Percentiles rank a stretch among this genome's conserved stretches.
Conservation (phyloP, 2,888 invertebrate genomes). For the Ectemnius lituratus region DNA sequence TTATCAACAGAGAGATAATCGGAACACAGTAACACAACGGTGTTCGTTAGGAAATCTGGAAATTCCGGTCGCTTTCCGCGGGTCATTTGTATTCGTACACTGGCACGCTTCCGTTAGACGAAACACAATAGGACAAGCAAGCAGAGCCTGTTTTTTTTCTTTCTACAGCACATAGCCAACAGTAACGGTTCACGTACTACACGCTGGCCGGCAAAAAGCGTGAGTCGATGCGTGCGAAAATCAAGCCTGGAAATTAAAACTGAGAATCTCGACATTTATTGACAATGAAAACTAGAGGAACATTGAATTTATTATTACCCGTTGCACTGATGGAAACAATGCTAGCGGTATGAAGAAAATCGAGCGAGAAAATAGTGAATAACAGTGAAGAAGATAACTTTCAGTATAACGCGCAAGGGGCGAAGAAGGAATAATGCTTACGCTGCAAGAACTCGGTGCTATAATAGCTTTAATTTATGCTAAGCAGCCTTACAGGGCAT, state of each 20-base stretch:
- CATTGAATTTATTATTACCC: background rate
- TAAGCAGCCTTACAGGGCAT: slow-evolving; percentile 25
- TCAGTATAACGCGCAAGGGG: background rate
- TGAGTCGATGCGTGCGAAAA: background rate
- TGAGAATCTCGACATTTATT: no score
- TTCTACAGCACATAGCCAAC: background rate
- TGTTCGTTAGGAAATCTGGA: no score
- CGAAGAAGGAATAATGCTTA: slow-evolving; percentile 12
- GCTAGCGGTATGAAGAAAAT: background rate
- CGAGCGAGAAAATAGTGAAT: background rate
- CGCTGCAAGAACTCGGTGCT: slow-evolving; percentile 18
- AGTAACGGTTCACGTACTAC: background rate
- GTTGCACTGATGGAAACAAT: background rate
- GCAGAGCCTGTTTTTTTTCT: background rate
- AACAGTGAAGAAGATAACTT: slow-evolving; percentile 4
- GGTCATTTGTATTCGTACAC: slow-evolving; percentile 2
- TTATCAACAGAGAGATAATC: no score
- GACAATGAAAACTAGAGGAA: background rate
- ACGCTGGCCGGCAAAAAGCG: background rate
- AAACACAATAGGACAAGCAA: background rate
- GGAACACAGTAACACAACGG: no score
- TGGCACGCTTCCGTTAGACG: slow-evolving; percentile 4
- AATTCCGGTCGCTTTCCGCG: background rate
- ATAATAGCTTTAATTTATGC: slow-evolving; percentile 38
- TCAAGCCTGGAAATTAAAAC: no score